Base-by-base conservation (phyloP, 2,888 invertebrate species). In the Diarsia mendica region DNA sequence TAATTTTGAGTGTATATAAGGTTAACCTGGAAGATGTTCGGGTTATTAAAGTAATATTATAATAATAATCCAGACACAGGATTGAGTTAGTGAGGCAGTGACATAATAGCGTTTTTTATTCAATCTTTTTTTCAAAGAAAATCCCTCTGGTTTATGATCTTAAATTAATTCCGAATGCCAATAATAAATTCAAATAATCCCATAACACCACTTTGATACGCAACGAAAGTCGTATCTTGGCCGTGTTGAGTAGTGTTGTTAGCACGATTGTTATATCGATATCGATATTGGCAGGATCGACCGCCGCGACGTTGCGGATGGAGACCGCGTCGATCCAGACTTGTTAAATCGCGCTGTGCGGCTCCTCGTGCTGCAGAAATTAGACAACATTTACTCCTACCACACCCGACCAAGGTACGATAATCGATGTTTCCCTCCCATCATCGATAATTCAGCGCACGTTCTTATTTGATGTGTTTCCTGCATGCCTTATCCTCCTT, bases 331-430 rank as follows among this genome's bases (percentile, higher is more conserved):
- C 93, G 95, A 96, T 91, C 96, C 96, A 88, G 94, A 95, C 93
- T 92, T 94, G 92, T 95, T 97, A 96, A 96, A 96, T 90, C 96
- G 96, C 87, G 97, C 97, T 84, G 94, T 97, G 92, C 94, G 96
- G 92, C 96, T 97, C 86, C 96, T 97, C 78, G 96, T 96, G 91
- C 96, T 97, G 90, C 96, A 97, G 94, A 96, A 96, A 89, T 95
- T 97, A 92, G 97, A 97, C 95, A 96, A 96, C 94, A 94, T 96
- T 93, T 97, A 97, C 95, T 95, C 97, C 94, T 96, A 96, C 94
- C 96, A 97, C 95, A 95, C 96, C 89, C 96, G 97, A 94, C 97
- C 97, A 95, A 97, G 97, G 97, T 97, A 96, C 95, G 96, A 95
- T 88, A 91, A 92, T 94, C 94, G 95, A 94, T 95, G 94, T 94